Conservation (phyloP, 2,888 invertebrate genomes). For the Arge pagana region DNA sequence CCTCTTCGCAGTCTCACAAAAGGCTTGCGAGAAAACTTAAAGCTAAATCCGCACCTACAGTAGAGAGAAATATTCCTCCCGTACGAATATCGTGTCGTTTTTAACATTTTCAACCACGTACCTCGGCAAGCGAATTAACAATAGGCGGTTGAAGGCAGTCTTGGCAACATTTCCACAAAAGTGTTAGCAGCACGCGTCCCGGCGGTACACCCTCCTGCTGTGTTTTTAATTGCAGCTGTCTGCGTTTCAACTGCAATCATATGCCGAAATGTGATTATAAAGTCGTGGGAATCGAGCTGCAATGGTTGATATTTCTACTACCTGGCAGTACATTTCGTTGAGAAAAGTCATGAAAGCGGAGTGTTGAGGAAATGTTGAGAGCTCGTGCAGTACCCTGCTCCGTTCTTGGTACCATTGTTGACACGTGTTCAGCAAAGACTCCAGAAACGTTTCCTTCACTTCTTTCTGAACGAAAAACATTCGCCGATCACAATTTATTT, state of each 20-base stretch:
- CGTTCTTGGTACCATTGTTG: conserved; percentile 90
- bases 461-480: conserved; percentile 66
- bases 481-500: no score
- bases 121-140: conserved; percentile 80
- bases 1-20: no score
- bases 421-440: conserved; percentile 85
- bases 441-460: conserved; percentile 84
- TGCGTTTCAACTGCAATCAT: conserved; percentile 68
- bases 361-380: conserved; percentile 41
- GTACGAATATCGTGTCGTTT: no score
- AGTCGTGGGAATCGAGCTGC: neutral
- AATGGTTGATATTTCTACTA: conserved; percentile 34
- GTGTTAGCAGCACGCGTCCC: conserved; percentile 76
- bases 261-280: neutral
- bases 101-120: no score
- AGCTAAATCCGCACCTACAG: no score
- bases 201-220: conserved; percentile 67
- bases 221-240: conserved; percentile 63
- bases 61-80: no score
- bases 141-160: conserved; percentile 80
- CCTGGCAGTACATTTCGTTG: conserved; percentile 86
- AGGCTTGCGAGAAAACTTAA: no score
- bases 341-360: conserved; percentile 85
- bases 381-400: conserved; percentile 64
- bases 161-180: conserved; percentile 88